These are phyloP conservation scores for Isaurus tuberculatus DNA, from an alignment of 92 coral and sea anemone genomes.

Conservation along the genomic window DNA sequence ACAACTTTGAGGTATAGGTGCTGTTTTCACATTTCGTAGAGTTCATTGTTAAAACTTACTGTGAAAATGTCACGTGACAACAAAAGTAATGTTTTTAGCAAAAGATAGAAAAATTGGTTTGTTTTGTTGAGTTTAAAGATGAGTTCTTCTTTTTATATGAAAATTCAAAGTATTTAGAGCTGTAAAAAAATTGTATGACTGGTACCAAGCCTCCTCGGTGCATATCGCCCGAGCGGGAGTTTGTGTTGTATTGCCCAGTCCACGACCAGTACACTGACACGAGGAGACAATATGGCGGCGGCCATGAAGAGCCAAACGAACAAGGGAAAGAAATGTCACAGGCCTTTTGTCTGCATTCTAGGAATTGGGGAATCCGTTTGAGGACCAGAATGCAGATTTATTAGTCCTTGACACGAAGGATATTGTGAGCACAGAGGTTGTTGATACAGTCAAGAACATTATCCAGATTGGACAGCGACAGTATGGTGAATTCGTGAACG, in stretches of 20 bases:
- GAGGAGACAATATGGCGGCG: no score
- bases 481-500: neutral
- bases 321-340: no score
- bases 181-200: no score
- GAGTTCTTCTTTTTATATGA: constrained; percentile 1
- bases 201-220: no score
- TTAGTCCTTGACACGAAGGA: constrained; percentile 2
- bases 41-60: no score
- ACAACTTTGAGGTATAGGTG: constrained; percentile 9
- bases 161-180: neutral
- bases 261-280: no score
- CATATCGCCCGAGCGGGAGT: no score
- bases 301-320: no score
- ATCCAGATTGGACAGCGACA: neutral
- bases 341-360: neutral
- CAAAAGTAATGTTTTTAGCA: no score
- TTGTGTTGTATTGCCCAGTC: no score
- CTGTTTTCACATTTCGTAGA: constrained; percentile 14
- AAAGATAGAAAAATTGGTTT: constrained; percentile 11
- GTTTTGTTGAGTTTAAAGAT: constrained; percentile 12
- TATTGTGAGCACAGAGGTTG: neutral
- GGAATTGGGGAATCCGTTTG: neutral
- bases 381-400: neutral
- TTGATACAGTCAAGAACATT: neutral
- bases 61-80: constrained; percentile 6